Evolutionary conservation across 2,113 vertebrate genomes (phyloP).

Genomic region (Crocuta crocuta): DNA sequence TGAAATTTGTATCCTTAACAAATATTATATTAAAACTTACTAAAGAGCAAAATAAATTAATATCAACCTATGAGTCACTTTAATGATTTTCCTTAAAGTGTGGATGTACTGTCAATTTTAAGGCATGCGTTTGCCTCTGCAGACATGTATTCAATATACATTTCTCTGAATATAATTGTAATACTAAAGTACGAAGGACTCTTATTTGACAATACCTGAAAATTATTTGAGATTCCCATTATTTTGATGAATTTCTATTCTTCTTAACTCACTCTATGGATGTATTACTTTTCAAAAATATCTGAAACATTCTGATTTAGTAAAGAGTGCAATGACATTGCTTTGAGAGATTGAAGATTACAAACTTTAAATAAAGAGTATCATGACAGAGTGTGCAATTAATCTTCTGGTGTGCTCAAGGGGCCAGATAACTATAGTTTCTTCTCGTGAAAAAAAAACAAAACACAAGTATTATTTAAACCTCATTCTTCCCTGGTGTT

Average conservation of each 20-base stretch:
- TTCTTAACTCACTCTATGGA: background rate
- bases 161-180: background rate
- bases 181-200: background rate
- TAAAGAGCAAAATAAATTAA: background rate
- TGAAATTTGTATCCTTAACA: background rate
- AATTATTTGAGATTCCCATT: background rate
- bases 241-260: background rate
- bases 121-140: background rate
- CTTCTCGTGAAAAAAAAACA: background rate
- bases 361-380: background rate
- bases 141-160: fast-evolving
- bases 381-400: background rate
- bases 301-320: background rate
- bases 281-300: background rate
- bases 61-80: background rate
- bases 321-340: background rate
- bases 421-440: background rate
- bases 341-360: background rate
- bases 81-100: background rate
- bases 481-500: background rate
- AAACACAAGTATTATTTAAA: background rate
- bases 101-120: background rate
- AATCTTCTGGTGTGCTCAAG: background rate
- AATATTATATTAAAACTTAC: background rate
- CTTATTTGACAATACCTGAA: background rate